A percentile compares a stretch with the other conserved stretches of the same genome.
Conservation (phyloP, 1,140 invertebrate genomes). For the Atta cephalotes region DNA sequence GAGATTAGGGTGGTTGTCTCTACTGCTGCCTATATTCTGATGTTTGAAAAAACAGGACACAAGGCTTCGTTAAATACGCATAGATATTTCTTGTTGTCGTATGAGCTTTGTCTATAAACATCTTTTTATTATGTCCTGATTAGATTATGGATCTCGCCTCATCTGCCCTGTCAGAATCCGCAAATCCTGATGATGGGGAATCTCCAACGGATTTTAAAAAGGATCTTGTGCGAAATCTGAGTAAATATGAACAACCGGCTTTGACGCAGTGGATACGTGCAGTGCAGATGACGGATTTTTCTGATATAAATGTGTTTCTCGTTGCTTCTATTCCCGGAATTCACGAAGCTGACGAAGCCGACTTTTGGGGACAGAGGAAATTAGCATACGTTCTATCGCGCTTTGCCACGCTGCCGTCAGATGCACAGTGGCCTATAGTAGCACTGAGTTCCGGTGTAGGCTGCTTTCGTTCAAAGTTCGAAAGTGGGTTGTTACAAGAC, state of each 20-base stretch:
- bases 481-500: conserved; percentile 90
- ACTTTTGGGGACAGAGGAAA: conserved; percentile 91
- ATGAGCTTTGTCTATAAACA: neutral
- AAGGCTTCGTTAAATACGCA: conserved; percentile 88
- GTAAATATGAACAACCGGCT: conserved; percentile 90
- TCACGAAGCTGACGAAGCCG: conserved; percentile 87
- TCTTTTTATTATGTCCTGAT: conserved; percentile 50
- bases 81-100: neutral
- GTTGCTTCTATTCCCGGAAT: conserved; percentile 94
- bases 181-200: conserved; percentile 90
- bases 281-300: conserved; percentile 92
- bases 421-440: conserved; percentile 89
- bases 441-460: conserved; percentile 98
- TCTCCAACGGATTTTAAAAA: conserved; percentile 94
- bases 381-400: conserved; percentile 89
- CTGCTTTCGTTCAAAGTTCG: conserved; percentile 89
- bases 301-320: conserved; percentile 93
- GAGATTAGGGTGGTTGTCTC: conserved; percentile 95
- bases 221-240: conserved; percentile 92
- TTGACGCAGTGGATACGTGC: conserved; percentile 91
- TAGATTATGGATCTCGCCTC: conserved; percentile 93
- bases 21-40: conserved; percentile 96
- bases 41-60: conserved; percentile 98
- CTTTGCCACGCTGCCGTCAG: conserved; percentile 87
- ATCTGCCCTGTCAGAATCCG: conserved; percentile 89